phyloP scores from a whole-genome alignment of 2,797 vertebrate species.

The Hippocampus kuda region DNA sequence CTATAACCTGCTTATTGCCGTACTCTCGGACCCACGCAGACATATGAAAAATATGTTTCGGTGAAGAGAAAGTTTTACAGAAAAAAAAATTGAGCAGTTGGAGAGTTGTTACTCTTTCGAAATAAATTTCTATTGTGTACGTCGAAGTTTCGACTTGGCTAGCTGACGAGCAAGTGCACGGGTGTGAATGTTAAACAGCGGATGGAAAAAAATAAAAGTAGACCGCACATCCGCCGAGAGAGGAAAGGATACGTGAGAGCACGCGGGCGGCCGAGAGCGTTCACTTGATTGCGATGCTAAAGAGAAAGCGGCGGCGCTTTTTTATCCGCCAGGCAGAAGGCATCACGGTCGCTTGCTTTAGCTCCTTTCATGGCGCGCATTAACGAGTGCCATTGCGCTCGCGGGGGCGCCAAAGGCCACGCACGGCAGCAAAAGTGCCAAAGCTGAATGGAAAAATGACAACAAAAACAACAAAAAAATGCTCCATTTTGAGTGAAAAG shows the following conservation, averaged over 20 bases:
- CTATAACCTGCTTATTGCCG: too few relatives aligned
- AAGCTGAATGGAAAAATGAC: not conserved
- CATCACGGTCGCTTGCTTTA: constrained; percentile 53
- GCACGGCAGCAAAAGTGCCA: not conserved
- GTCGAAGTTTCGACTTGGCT: constrained; percentile 4
- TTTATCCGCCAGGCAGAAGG: constrained; percentile 54
- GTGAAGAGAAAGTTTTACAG: too few relatives aligned
- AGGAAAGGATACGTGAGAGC: constrained; percentile 26
- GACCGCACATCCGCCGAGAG: not conserved
- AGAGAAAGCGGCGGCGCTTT: constrained; percentile 38
- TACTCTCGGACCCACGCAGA: too few relatives aligned
- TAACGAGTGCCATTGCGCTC: not conserved
- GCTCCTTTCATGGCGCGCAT: constrained; percentile 15
- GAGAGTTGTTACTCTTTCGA: too few relatives aligned
- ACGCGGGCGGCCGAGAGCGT: constrained; percentile 40
- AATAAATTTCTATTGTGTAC: not conserved
- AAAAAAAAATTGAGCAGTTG: not conserved
- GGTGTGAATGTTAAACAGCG: constrained; percentile 22
- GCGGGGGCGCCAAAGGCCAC: not conserved
- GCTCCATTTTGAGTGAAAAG: not conserved
- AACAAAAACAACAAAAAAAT: not conserved
- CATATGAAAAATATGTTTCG: too few relatives aligned
- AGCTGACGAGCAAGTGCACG: constrained; percentile 1
- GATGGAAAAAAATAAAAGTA: constrained; percentile 5
- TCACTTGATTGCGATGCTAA: constrained; percentile 50